Conservation (phyloP, 2,888 invertebrate species). For the Hyles lineata region DNA sequence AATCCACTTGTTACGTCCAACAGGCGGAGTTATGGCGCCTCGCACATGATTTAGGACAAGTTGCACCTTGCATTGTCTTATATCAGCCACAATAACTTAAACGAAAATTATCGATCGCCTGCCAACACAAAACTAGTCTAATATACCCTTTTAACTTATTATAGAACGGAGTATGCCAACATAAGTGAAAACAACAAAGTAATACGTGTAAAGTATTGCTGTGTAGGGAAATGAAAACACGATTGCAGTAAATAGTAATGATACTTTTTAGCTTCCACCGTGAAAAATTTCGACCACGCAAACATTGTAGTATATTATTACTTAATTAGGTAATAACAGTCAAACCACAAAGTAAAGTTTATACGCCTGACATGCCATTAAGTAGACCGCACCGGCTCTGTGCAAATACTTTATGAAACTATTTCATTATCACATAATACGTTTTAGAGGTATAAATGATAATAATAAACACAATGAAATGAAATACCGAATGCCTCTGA, state of each 20-base stretch:
- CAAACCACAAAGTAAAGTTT: constrained; percentile 3
- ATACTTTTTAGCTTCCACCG: background rate
- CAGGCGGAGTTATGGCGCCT: constrained; percentile 1
- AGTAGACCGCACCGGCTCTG: constrained; percentile 38
- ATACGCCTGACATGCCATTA: background rate
- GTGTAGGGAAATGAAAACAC: no score
- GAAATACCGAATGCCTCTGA: constrained; percentile 72
- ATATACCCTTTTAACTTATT: no score
- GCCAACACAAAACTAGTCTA: no score
- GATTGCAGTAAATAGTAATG: background rate
- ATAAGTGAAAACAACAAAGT: no score
- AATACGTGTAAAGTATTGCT: no score
- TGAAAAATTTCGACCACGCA: background rate
- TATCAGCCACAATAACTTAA: no score
- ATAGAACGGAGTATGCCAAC: no score
- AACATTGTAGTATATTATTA: background rate
- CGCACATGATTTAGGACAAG: constrained; percentile 12
- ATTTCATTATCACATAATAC: constrained; percentile 63
- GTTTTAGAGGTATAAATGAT: constrained; percentile 58
- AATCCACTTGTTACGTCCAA: constrained; percentile 26
- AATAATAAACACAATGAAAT: constrained; percentile 73
- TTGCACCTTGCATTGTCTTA: background rate
- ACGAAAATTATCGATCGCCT: background rate
- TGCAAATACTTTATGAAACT: constrained; percentile 61
- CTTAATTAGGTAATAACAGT: constrained; percentile 15